Conservation (phyloP, 2,888 invertebrate genomes). For the Lottia gigantea region DNA sequence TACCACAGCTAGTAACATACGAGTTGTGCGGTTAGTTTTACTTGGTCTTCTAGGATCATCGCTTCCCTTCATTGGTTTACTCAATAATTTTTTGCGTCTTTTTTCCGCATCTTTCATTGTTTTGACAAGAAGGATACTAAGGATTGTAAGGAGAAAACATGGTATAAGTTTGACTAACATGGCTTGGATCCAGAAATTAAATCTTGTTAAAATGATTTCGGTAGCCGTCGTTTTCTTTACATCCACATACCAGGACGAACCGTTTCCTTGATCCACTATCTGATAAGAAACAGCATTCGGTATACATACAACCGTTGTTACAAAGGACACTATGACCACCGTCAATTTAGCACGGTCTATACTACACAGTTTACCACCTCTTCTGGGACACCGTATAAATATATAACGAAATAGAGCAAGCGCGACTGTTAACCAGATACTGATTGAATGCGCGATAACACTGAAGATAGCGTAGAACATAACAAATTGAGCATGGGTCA, state of each 20-base stretch:
- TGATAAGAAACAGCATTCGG: conserved; percentile 70
- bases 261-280: conserved; percentile 69
- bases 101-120: conserved; percentile 67
- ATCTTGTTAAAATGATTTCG: conserved; percentile 30
- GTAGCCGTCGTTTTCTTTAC: conserved; percentile 67
- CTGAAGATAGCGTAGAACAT: conserved; percentile 88
- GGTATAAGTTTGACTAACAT: conserved; percentile 92
- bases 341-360: conserved; percentile 84
- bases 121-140: conserved; percentile 68
- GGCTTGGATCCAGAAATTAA: conserved; percentile 81
- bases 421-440: conserved; percentile 93
- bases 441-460: conserved; percentile 89
- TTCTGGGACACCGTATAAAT: conserved; percentile 75
- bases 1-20: conserved; percentile 88
- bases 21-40: conserved; percentile 80
- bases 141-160: conserved; percentile 85
- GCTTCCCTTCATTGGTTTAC: conserved; percentile 39
- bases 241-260: conserved; percentile 69
- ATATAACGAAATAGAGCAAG: conserved; percentile 91
- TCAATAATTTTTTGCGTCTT: conserved; percentile 56
- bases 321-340: conserved; percentile 72
- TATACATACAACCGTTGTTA: conserved; percentile 61
- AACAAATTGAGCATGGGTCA: conserved; percentile 66
- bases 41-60: conserved; percentile 53
- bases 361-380: conserved; percentile 85